Evolutionary conservation across 2,888 invertebrate genomes (phyloP), one percentile per base, ranked within the genome.

Genomic region (Agonopterix arenella): DNA sequence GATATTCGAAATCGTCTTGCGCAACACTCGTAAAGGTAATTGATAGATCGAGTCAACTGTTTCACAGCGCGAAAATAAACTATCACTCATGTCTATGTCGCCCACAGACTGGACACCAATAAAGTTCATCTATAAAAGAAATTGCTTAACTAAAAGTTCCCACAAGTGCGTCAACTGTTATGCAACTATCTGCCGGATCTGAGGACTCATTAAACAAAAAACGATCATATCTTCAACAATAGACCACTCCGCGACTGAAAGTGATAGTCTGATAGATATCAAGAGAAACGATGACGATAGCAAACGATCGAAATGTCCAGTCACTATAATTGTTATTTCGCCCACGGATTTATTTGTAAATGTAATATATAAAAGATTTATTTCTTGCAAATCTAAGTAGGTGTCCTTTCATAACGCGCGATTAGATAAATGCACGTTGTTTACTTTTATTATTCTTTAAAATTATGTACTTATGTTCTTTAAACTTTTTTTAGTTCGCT

Each of bases 241-340:
- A 78, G 78, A 76, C 72, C 74, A 82, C 79, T 80, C 79, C 71
- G 70, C 76, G 81, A 78, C 83, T 68, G 79, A 84, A 84, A 85
- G 85, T 84, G 84, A 84, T 86, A 85, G 82, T 82, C 68, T 77
- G 74, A 78, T 76, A 80, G 79, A 83, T 79, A 81, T 77, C 69
- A 70, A 73, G 72, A 62, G 62, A 64, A 67, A 55, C 68, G 64
- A 78, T 76, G 81, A 76, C 73, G 76, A 73, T 76, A 70, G 72
- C 68, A 63, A 67, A 68, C 70, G 69, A 61, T 60, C 58, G 58
- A 61, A 73, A 60, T 74, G 73, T 63, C 70, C 70, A 77, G 76
- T 80, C 80, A 77, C 72, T 72, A 66, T 28, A 28, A 28, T 28
- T 28, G 28, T 28, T 28, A 28, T 28, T 28, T 28, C 28, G 28